These are phyloP conservation scores for Ridgeia piscesae DNA, from an alignment of 1,140 invertebrate species.

Conservation along the genomic window DNA sequence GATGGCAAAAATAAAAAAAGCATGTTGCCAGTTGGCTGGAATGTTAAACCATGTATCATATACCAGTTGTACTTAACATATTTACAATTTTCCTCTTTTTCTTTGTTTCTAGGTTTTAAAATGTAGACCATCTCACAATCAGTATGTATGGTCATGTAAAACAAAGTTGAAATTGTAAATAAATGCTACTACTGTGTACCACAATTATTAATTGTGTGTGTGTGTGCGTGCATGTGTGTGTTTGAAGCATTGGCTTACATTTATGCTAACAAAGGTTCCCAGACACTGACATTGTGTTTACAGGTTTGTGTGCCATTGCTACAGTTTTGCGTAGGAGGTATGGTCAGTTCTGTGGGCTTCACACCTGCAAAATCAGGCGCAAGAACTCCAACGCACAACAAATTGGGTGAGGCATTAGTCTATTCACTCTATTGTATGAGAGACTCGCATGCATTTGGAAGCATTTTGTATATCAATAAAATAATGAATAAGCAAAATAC, in stretches of 20 bases:
- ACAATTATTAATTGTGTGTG: neutral
- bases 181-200: neutral
- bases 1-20: no score
- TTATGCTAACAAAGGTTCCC: neutral
- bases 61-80: no score
- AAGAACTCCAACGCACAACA: conserved; percentile 9
- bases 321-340: conserved; percentile 41
- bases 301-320: conserved; percentile 43
- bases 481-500: no score
- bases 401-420: neutral
- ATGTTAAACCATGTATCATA: no score
- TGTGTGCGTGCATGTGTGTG: neutral
- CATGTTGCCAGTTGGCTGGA: no score
- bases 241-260: neutral
- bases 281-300: neutral
- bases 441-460: neutral
- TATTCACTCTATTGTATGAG: neutral
- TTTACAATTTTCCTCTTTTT: no score
- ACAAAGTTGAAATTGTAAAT: no score
- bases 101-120: no score
- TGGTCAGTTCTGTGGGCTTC: conserved; percentile 1
- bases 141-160: neutral
- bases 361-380: conserved; percentile 14
- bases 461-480: neutral
- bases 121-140: no score